phyloP scores from a whole-genome alignment of 2,888 invertebrate genomes.

The Xestobium rufovillosum region DNA sequence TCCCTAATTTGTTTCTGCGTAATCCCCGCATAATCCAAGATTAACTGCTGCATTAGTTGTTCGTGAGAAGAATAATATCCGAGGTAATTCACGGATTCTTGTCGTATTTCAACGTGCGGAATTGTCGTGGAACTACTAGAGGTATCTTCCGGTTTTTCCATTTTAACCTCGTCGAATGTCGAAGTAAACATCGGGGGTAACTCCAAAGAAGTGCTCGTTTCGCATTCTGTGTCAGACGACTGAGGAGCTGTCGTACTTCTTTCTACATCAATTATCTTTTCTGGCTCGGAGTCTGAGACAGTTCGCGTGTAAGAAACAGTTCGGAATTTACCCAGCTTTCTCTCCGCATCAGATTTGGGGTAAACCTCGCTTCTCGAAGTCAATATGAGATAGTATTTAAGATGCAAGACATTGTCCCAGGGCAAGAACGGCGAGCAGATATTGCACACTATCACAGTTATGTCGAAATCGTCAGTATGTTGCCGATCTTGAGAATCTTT shows the following conservation, averaged over 20 bases:
- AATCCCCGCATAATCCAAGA: conserved; percentile 49
- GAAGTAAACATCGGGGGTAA: too few relatives aligned
- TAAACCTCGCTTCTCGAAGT: conserved; percentile 54
- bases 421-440: conserved; percentile 39
- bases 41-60: conserved; percentile 56
- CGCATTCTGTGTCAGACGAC: too few relatives aligned
- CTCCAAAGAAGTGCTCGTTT: conserved; percentile 10
- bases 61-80: conserved; percentile 64
- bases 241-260: conserved; percentile 4
- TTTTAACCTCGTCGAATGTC: conserved; percentile 12
- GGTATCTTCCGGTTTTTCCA: conserved; percentile 1
- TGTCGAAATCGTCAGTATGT: conserved; percentile 59
- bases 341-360: conserved; percentile 55
- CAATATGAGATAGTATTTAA: conserved; percentile 55
- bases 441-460: conserved; percentile 59
- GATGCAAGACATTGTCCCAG: conserved; percentile 39
- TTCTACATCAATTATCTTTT: conserved; percentile 13
- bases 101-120: conserved; percentile 42
- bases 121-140: conserved; percentile 10
- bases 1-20: conserved; percentile 50
- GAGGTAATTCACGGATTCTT: conserved; percentile 60
- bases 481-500: conserved; percentile 53
- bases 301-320: conserved; percentile 45
- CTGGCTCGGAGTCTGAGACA: conserved; percentile 26
- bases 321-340: conserved; percentile 53